Evolutionary conservation across 2,797 vertebrate species (phyloP), one percentile per base, ranked within the genome.

Genomic region (Rhinatrema bivittatum): DNA sequence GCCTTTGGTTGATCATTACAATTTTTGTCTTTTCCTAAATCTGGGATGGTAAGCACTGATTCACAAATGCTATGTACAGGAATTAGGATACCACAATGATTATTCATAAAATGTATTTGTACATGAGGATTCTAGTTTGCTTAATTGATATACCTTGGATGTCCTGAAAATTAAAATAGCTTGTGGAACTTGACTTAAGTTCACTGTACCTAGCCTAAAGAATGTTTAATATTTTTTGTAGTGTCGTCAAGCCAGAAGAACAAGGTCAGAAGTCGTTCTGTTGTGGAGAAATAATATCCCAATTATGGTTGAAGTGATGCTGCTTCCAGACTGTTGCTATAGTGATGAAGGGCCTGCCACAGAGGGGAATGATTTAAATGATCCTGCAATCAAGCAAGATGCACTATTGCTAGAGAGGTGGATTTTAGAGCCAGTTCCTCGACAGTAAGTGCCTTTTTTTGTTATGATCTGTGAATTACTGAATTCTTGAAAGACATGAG

Each of bases 271-370:
- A 78, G 89, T 98, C 58, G 78, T 91, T 51, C 72, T 95, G 25
- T 79, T 99, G 49, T 99, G 96, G 95, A 91, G 85, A 65, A 97
- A 93, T 69, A 93, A 76, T 82, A 91, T 93, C 79, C 95, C 96
- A 41, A 88, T 99, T 76, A 98, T 99, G 96, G 92, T 99, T 47
- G 94, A 99, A 81, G 94, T 99, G 78, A 95, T 98, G 91, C 81
- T 98, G 11, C 84, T 98, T 31, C 94, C 95, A 24, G 95, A 98
- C 84, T 99, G 96, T 86, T 99, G 96, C 84, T 98, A 97, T 68
- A 93, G 89, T 2, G 95, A 98, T 16, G 94, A 97, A 60, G 92
- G 90, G 34, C 89, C 91, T 37, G 84, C 86, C 19, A 86, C 88
- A 0, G 93, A 98, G 48, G 91, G 87, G 32, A 87, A 56, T n/a